Evolutionary conservation across 2,888 invertebrate genomes (phyloP).

Genomic region (Autographa pulchrina): DNA sequence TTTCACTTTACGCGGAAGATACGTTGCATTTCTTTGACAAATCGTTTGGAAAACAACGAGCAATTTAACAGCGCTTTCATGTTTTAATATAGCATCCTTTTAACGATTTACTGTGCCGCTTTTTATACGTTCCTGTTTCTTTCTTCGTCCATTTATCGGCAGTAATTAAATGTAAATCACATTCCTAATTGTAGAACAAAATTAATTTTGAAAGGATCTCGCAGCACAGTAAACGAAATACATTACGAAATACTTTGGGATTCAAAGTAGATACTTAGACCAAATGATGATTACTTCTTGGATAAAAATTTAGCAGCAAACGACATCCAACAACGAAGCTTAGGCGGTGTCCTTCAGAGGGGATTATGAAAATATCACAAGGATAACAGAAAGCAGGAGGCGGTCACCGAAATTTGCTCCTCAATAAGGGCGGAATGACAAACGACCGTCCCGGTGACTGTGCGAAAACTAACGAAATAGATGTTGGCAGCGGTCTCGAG

Average conservation of each 20-base stretch:
- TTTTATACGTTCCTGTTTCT: constrained; percentile 20
- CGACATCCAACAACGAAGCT: constrained; percentile 50
- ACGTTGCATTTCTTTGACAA: constrained; percentile 54
- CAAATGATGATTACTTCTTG: constrained; percentile 57
- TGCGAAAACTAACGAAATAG: constrained; percentile 77
- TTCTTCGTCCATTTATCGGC: neutral
- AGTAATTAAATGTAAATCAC: neutral
- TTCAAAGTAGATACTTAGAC: constrained; percentile 28
- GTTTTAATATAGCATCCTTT: constrained; percentile 38
- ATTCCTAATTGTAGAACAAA: neutral
- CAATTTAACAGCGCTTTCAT: constrained; percentile 37
- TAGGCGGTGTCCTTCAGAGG: constrained; percentile 64
- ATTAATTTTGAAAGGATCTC: neutral
- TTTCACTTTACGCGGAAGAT: constrained; percentile 46
- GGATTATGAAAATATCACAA: constrained; percentile 79
- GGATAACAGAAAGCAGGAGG: constrained; percentile 72
- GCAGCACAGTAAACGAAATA: constrained; percentile 6
- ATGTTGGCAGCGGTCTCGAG: constrained; percentile 63
- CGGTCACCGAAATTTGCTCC: constrained; percentile 76
- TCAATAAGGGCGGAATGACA: constrained; percentile 79
- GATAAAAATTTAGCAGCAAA: constrained; percentile 58
- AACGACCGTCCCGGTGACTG: constrained; percentile 78
- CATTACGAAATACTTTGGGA: constrained; percentile 23
- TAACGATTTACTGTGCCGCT: constrained; percentile 10
- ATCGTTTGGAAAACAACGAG: constrained; percentile 45